Base-by-base conservation (phyloP, 2,113 vertebrate genomes). In the Antennarius striatus region DNA sequence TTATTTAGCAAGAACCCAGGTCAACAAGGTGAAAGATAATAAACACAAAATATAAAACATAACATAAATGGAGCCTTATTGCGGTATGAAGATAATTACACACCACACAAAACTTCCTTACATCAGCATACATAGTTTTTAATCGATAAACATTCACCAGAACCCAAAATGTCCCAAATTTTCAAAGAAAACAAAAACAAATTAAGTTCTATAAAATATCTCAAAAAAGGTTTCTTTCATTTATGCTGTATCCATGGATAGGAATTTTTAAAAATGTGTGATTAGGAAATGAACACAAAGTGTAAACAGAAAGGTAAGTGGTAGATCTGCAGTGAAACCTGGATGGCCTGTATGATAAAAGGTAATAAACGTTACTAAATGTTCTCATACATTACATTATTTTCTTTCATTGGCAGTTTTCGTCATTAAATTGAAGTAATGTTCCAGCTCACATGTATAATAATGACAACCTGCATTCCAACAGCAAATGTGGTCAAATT, bases 1-100 rank as follows among this genome's bases (percentile, higher is more conserved):
- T 83, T 79, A 88, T 36, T 36, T 36, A 36, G 80, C 46, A 56
- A 49, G 49, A 80, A 82, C 61, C 62, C 70, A 80, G 74, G 56
- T 84, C 75, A 71, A 46, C 28, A 43, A 32, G 15, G 14, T 22
- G 51, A 43, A 36, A 7, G 32, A 36, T 36, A 36, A 36, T 5
- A 36, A 1, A 4, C 32, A 36, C 5, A 36, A 36, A 36, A 36
- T 7, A 22, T 22, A 22, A 22, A 22, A 22, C 22, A 22, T 22
- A 22, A 22, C 2, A 1, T 22, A 22, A 22, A 22, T 22, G 22
- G 1, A 22, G 22, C 22, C 22, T 22, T 22, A 1, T 22, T 1
- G 22, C 2, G 22, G 22, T 22, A 22, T 22, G 22, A 22, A 22
- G 22, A 22, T 22, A 22, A 22, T 22, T 22, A 22, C 22, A 22